These are phyloP conservation scores for Lonchura striata DNA, from an alignment of 2,113 vertebrate genomes.

Conservation along the genomic window DNA sequence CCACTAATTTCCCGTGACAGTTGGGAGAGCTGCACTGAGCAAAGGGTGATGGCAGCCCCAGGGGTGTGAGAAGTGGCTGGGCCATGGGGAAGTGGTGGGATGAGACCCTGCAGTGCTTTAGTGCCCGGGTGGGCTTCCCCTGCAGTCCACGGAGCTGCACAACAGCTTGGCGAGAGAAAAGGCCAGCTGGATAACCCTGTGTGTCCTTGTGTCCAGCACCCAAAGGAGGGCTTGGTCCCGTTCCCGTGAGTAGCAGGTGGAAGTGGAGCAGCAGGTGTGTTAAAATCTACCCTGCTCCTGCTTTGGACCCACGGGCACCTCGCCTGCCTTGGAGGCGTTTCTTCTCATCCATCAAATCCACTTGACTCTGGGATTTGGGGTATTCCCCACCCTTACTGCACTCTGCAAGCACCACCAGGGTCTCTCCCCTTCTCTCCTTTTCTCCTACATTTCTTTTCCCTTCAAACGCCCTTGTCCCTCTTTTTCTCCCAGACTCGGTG, in stretches of 20 bases:
- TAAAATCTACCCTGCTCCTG: not conserved
- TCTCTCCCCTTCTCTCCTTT: not conserved
- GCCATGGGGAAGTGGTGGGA: not conserved
- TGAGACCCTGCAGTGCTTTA: accelerated
- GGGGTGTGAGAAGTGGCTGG: accelerated
- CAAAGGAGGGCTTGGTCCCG: accelerated
- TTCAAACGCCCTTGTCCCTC: not conserved
- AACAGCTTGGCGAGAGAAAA: accelerated
- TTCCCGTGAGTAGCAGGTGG: accelerated
- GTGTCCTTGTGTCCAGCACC: accelerated
- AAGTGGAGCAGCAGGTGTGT: accelerated
- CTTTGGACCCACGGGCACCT: not conserved
- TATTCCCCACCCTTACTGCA: not conserved
- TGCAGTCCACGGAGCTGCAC: accelerated
- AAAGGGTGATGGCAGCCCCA: not conserved
- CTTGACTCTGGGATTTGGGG: not conserved
- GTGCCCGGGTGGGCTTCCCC: not conserved
- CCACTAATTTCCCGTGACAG: accelerated
- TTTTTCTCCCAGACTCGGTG: not conserved
- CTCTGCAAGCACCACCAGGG: not conserved
- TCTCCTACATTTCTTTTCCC: not conserved
- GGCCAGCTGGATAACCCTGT: accelerated
- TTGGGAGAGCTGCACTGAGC: not conserved
- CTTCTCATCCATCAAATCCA: not conserved
- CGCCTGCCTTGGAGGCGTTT: not conserved